Conservation (phyloP, 2,113 vertebrate genomes). For the Alethe castanea region DNA sequence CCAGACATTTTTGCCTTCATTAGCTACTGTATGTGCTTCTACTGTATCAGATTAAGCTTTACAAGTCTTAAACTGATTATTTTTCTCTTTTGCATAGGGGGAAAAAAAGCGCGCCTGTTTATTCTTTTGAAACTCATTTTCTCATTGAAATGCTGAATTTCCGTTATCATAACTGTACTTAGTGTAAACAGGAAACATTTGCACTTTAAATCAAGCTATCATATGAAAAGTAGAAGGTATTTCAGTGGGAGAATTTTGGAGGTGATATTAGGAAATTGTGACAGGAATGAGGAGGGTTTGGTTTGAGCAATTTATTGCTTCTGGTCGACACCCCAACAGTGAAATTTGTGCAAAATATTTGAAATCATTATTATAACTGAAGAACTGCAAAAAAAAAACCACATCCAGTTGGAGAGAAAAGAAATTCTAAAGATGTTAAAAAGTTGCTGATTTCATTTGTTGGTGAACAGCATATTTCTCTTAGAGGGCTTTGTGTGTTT, state of each 20-base stretch:
- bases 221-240: neutral
- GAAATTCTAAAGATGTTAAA: neutral
- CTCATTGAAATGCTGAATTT: neutral
- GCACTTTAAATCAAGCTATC: neutral
- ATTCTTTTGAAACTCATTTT: neutral
- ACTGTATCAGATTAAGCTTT: neutral
- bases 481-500: neutral
- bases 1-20: neutral
- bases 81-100: neutral
- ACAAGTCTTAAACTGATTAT: neutral
- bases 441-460: neutral
- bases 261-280: neutral
- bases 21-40: neutral
- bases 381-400: neutral
- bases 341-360: neutral
- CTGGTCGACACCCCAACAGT: neutral
- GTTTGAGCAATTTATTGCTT: neutral
- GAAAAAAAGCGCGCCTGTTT: neutral
- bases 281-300: neutral
- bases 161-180: neutral
- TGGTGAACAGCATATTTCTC: neutral
- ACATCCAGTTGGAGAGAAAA: neutral
- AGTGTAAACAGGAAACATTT: constrained; percentile 25
- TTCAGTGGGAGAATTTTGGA: neutral
- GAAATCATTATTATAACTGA: neutral